phyloP scores from a whole-genome alignment of 1,140 invertebrate species.

The Achroia grisella region DNA sequence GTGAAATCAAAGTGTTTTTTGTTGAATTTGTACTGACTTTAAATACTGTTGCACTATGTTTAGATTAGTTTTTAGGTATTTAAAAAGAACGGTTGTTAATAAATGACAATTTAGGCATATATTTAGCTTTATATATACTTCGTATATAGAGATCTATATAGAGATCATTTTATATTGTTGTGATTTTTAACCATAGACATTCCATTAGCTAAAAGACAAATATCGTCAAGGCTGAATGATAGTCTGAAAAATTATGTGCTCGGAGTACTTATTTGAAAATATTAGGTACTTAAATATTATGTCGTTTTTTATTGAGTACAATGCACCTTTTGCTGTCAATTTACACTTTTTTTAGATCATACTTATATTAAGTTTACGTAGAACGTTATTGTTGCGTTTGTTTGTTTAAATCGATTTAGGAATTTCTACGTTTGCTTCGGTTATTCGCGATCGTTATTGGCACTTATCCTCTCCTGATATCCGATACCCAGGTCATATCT shows the following conservation, averaged over 20 bases:
- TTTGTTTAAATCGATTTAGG: slow-evolving; percentile 18
- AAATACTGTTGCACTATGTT: slow-evolving; percentile 47
- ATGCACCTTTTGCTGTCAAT: slow-evolving; percentile 48
- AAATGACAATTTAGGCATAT: slow-evolving; percentile 24
- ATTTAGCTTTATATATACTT: background rate
- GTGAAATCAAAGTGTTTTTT: slow-evolving; percentile 35
- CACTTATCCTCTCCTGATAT: background rate
- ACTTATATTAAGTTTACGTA: slow-evolving; percentile 8
- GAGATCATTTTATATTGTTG: slow-evolving; percentile 23
- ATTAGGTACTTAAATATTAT: slow-evolving; percentile 35
- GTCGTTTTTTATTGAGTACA: slow-evolving; percentile 38
- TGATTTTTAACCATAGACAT: slow-evolving; percentile 55
- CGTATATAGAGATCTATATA: slow-evolving; percentile 6
- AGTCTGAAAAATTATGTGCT: slow-evolving; percentile 50
- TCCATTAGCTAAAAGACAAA: slow-evolving; percentile 53
- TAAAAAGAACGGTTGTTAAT: slow-evolving; percentile 49
- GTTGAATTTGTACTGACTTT: slow-evolving; percentile 58
- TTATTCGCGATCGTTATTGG: background rate
- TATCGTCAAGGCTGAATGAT: slow-evolving; percentile 47
- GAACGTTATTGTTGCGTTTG: slow-evolving; percentile 17
- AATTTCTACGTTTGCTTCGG: too few relatives aligned
- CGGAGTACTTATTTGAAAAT: slow-evolving; percentile 21
- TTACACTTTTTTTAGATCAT: slow-evolving; percentile 28
- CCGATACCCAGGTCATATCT: background rate
- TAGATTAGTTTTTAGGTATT: slow-evolving; percentile 18